Base-by-base conservation (phyloP, 2,797 vertebrate genomes). In the Oreortyx pictus region DNA sequence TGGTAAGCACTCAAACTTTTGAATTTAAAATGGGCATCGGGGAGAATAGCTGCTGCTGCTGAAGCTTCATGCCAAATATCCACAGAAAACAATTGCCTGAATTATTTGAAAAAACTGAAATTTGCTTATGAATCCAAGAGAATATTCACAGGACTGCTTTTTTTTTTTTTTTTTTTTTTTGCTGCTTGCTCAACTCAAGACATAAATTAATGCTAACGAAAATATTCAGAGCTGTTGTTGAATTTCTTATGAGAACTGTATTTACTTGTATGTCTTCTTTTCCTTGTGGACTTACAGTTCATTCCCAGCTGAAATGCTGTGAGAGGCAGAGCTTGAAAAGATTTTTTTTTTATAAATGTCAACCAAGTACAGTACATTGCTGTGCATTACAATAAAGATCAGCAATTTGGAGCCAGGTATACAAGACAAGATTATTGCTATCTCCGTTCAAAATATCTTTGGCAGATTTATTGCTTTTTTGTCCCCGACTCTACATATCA, bases 371-470 rank as follows among this genome's bases (percentile, higher is more conserved):
- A 82, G 88, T 82, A 89, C 88, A 94, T 93, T 89, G 84, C 85
- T 72, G 49, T 67, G 82, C 73, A 94, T 96, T 96, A 91, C 93
- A 97, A 94, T 92, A 96, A 96, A 95, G 94, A 95, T 88, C 93
- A 94, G 35, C 43, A 71, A 66, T 93, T 93, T 76, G 68, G 92
- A 97, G 75, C 37, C 66, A 80, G 67, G 88, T 94, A 78, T 81
- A 92, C 78, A 96, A 96, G 83, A 89, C 67, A 89, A 90, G 76
- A 94, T 94, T 95, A 97, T 68, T 95, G 89, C 95, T 91, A 83
- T 77, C 80, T 93, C 94, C 89, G 71, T 94, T 95, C 84, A 94
- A 92, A 83, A 83, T 84, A 92, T 50, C 91, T 91, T 17, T 84
- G 31, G 68, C 93, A 95, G 85, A 95, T 94, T 94, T 95, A 95